Evolutionary conservation across 2,888 invertebrate genomes (phyloP).

Genomic region (Ormyrus labotus): DNA sequence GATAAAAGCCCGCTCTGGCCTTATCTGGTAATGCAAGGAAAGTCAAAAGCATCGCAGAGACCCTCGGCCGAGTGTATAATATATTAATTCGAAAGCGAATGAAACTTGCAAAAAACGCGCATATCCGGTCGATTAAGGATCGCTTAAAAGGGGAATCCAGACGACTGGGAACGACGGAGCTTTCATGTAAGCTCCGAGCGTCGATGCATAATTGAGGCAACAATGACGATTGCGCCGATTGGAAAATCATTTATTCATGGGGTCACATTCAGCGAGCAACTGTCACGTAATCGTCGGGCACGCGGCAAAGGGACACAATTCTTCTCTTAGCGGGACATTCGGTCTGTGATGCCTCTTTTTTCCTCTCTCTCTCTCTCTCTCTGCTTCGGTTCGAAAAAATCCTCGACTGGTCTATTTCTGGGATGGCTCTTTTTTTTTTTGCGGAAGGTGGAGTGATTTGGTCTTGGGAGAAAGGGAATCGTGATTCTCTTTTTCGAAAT

Average conservation of each 20-base stretch:
- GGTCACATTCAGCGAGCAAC: conserved; percentile 59
- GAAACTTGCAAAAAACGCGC: neutral
- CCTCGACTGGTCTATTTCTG: no score
- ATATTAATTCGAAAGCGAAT: no score
- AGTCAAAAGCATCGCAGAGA: neutral
- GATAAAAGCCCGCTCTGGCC: neutral
- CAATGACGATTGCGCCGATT: conserved; percentile 62
- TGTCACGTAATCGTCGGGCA: conserved; percentile 57
- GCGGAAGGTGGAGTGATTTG: no score
- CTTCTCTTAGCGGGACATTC: no score
- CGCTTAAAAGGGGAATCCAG: neutral
- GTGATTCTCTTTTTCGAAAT: no score
- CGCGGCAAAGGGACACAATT: no score
- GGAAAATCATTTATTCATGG: conserved; percentile 63
- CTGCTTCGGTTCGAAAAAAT: no score
- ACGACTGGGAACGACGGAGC: neutral
- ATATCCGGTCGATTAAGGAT: conserved; percentile 7
- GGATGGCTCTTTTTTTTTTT: no score
- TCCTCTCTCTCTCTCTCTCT: no score
- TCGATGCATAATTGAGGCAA: conserved; percentile 60
- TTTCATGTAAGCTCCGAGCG: conserved; percentile 30
- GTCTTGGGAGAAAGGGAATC: no score
- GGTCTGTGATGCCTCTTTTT: no score
- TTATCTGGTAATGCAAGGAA: conserved; percentile 6
- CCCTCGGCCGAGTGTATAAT: neutral